These are phyloP conservation scores for Drosophila testacea DNA, from an alignment of 2,888 invertebrate genomes.

Conservation along the genomic window DNA sequence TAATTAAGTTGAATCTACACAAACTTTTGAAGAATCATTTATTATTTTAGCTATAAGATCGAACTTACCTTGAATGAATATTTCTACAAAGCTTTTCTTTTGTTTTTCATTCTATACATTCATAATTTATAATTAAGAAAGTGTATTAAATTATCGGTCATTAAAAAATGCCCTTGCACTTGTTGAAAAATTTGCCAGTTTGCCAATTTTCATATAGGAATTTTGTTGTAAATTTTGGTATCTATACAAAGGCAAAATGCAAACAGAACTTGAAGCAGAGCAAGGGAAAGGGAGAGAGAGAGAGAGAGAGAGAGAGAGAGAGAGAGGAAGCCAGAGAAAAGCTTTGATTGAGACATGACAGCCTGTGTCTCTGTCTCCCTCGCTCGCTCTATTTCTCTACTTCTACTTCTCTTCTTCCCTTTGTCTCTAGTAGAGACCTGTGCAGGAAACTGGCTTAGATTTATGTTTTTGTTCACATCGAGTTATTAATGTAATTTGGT, in stretches of 20 bases:
- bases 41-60: no score
- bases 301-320: not conserved
- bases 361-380: not conserved
- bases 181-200: slow-evolving; percentile 66
- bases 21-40: no score
- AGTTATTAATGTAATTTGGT: slow-evolving; percentile 79
- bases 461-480: slow-evolving; percentile 50
- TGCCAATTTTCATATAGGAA: slow-evolving; percentile 50
- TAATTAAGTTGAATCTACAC: no score
- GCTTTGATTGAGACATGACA: slow-evolving; percentile 68
- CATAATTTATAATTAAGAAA: not conserved
- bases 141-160: slow-evolving; percentile 26
- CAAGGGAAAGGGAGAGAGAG: not conserved
- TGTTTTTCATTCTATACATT: no score
- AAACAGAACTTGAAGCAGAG: slow-evolving; percentile 29
- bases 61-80: no score
- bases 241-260: slow-evolving; percentile 36
- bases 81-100: no score
- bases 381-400: not conserved
- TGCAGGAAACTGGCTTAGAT: slow-evolving; percentile 42
- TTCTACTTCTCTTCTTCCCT: not conserved
- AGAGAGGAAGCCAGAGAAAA: slow-evolving; percentile 1
- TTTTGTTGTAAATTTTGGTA: slow-evolving; percentile 49
- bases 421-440: not conserved
- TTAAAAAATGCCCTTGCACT: not conserved